Conservation (phyloP, 2,888 invertebrate genomes). For the Bursaphelenchus okinawaensis region DNA sequence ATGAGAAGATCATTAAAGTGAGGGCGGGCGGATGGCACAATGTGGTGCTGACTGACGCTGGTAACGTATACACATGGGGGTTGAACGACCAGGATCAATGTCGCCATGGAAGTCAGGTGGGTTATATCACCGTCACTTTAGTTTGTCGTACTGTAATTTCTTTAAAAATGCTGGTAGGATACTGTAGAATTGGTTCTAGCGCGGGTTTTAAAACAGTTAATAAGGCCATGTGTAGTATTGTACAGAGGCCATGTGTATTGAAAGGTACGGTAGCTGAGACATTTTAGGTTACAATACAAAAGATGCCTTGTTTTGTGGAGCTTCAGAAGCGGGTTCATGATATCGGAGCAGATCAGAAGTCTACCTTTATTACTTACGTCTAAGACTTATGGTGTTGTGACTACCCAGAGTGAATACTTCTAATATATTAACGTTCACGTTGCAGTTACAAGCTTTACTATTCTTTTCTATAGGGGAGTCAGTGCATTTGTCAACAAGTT, state of each 20-base stretch:
- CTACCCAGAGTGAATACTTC: not conserved
- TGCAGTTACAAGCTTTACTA: no score
- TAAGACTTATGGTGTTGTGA: not conserved
- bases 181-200: no score
- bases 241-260: no score
- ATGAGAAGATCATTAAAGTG: slow-evolving; percentile 60
- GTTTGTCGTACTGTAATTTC: no score
- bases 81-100: slow-evolving; percentile 66
- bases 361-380: not conserved
- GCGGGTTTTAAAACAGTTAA: no score
- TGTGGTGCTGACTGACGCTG: slow-evolving; percentile 63
- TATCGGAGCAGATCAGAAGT: not conserved
- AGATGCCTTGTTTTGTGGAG: slow-evolving; percentile 2
- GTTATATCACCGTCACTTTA: no score
- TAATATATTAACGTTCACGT: not conserved
- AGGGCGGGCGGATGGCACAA: slow-evolving; percentile 67
- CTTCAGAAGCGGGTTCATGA: not conserved
- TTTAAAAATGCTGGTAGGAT: no score
- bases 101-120: not conserved
- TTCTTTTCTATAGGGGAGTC: no score
- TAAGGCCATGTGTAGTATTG: no score
- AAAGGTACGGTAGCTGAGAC: no score
- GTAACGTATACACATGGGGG: slow-evolving; percentile 67
- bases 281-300: not conserved
- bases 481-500: no score